Evolutionary conservation across 2,888 invertebrate genomes (phyloP), one percentile per base, ranked within the genome.

Genomic region (Pharmacophagus antenor): DNA sequence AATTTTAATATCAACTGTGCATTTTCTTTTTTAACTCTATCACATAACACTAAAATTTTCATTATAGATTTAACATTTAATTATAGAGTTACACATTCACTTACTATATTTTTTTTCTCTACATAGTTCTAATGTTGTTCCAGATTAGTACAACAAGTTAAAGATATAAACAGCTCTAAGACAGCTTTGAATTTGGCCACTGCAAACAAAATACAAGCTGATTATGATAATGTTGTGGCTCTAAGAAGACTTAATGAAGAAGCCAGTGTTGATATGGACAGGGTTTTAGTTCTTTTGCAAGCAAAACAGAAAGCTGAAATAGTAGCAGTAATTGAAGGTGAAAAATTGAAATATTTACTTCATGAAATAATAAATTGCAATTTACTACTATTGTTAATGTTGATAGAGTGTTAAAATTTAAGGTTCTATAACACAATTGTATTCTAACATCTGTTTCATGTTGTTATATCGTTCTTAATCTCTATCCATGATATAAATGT

Each of bases 211-310:
- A 95, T 96, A 55, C 93, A 94, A 31, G 94, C 95, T 73, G 96
- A 96, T 10, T 94, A 95, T 70, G 96, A 96, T 74, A 95, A 95
- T 15, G 95, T 96, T 37, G 93, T 95, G 69, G 95, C 95, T 0
- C 94, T 96, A 51, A 94, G 95, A 74, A 93, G 95, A 66, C 82
- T 96, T 3, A 91, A 95, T 1, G 93, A 95, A 65, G 95, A 96
- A 74, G 94, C 96, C 2, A 94, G 95, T 0, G 94, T 94, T 64
- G 94, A 95, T 6, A 95, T 96, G 95, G 94, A 95, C 21, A 93
- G 93, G 15, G 85, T 95, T 3, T 92, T 96, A 82, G 92, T 93
- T 70, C 76, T 95, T 49, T 93, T 96, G 15, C 95, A 95, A 71
- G 94, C 94, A 0, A 94, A 94, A 67, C 80, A 76, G 62, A 65